Evolutionary conservation across 2,113 vertebrate genomes (phyloP).

Genomic region (Halcyon malimbica): DNA sequence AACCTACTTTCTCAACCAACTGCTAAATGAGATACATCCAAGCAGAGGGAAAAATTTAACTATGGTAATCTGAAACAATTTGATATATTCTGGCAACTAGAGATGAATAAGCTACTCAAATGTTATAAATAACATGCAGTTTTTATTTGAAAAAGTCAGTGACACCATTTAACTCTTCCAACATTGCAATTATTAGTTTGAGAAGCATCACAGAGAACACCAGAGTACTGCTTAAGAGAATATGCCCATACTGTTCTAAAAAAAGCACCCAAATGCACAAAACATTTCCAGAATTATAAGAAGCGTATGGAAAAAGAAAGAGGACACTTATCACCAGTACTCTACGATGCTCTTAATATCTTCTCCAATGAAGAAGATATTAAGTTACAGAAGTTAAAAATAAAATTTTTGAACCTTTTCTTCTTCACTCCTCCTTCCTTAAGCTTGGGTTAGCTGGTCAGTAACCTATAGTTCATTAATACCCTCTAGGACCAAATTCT

Average conservation of each 20-base stretch:
- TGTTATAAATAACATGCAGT: background rate
- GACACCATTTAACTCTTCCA: background rate
- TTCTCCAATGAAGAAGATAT: background rate
- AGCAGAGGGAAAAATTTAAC: background rate
- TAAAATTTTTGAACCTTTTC: background rate
- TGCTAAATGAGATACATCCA: background rate
- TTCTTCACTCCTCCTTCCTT: background rate
- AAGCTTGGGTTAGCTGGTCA: background rate
- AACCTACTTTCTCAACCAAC: background rate
- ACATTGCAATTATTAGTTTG: background rate
- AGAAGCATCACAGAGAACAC: background rate
- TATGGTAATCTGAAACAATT: background rate
- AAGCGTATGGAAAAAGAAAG: background rate
- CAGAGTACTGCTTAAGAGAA: background rate
- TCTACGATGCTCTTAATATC: background rate
- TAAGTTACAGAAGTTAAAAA: background rate
- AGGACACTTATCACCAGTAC: background rate
- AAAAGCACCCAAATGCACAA: background rate
- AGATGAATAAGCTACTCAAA: background rate
- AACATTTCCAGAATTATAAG: background rate
- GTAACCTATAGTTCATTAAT: background rate
- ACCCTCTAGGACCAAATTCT: background rate
- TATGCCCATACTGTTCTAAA: background rate
- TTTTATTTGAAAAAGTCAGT: background rate
- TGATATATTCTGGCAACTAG: background rate